Percentiles rank a stretch among this genome's conserved stretches.
phyloP scores from a whole-genome alignment of 2,113 vertebrate genomes.

The Spea bombifrons region DNA sequence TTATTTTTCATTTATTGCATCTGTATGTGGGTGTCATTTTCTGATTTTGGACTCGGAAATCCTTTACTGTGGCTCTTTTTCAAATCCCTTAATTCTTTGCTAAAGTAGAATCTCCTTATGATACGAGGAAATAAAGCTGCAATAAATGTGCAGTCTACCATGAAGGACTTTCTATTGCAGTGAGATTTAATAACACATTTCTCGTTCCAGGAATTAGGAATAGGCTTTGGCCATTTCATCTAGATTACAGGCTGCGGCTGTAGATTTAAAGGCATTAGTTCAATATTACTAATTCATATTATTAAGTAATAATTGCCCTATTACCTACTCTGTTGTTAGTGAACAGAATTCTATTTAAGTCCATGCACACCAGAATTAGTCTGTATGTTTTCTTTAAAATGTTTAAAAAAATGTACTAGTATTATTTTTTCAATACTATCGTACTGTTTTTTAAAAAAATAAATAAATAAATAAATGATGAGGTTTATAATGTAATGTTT shows the following conservation, averaged over 20 bases:
- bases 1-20: too few species aligned
- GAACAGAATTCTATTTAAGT: too few species aligned
- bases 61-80: neutral
- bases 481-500: too few species aligned
- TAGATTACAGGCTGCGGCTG: neutral
- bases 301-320: neutral
- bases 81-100: neutral
- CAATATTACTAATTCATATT: neutral
- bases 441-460: too few species aligned
- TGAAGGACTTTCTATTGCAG: slow-evolving; percentile 27
- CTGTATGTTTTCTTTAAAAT: too few species aligned
- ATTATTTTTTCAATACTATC: too few species aligned
- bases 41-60: neutral
- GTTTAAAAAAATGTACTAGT: too few species aligned
- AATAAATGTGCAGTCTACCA: slow-evolving; percentile 22
- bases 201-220: slow-evolving; percentile 5
- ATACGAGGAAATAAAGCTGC: slow-evolving; percentile 5
- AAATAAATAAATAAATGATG: too few species aligned
- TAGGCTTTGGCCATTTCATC: slow-evolving; percentile 2
- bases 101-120: slow-evolving; percentile 1
- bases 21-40: too few species aligned
- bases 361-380: too few species aligned
- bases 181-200: slow-evolving; percentile 20
- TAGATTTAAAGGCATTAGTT: neutral
- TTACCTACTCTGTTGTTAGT: neutral